These are phyloP conservation scores for Smutsia temminckii DNA, from an alignment of 2,797 vertebrate species.

Conservation along the genomic window DNA sequence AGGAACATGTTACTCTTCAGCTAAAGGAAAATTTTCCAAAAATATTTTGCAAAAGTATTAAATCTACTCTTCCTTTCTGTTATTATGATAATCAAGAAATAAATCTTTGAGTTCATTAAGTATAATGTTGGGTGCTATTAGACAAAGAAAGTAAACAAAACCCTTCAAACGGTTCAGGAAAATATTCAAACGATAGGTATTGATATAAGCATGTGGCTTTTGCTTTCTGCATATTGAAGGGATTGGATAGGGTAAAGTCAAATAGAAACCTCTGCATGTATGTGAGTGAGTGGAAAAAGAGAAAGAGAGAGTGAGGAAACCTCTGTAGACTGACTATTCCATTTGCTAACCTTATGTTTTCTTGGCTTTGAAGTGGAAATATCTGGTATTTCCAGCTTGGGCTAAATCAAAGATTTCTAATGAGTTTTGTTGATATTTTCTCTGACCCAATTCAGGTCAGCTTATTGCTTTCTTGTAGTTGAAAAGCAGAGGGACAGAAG, in stretches of 20 bases:
- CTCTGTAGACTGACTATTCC: neutral
- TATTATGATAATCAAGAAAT: neutral
- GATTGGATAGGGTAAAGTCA: neutral
- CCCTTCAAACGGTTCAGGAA: neutral
- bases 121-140: neutral
- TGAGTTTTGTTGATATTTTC: slow-evolving; percentile 63
- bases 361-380: slow-evolving; percentile 63
- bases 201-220: neutral
- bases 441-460: slow-evolving; percentile 49
- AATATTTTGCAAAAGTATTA: neutral
- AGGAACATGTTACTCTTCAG: neutral
- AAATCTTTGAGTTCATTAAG: neutral
- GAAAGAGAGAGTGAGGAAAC: neutral
- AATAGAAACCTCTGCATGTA: neutral
- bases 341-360: slow-evolving; percentile 2
- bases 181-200: neutral
- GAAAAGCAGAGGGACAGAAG: slow-evolving; percentile 34
- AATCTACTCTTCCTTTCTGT: neutral
- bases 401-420: slow-evolving; percentile 62
- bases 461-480: neutral
- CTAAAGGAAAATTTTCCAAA: neutral
- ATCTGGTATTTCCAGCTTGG: slow-evolving; percentile 59
- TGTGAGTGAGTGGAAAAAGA: neutral
- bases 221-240: neutral
- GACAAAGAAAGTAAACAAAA: neutral